phyloP scores from a whole-genome alignment of 2,888 invertebrate genomes.

The Apotomis turbidana region DNA sequence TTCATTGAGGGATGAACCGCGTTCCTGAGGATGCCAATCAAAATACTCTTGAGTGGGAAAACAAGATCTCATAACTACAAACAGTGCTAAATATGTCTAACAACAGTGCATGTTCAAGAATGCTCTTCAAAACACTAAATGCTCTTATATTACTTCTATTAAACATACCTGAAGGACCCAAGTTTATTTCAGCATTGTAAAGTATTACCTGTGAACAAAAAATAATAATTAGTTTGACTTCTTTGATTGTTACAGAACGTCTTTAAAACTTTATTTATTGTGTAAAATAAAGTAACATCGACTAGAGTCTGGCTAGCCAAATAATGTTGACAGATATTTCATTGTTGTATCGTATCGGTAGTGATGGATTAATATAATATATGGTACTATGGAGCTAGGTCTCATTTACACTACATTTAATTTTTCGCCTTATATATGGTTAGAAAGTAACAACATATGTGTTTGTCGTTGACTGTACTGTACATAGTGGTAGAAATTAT shows the following conservation, averaged over 20 bases:
- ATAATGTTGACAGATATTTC: too few species aligned
- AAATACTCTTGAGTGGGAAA: background rate
- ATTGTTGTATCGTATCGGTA: too few species aligned
- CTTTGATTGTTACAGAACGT: too few species aligned
- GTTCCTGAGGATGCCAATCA: background rate
- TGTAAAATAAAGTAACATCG: background rate
- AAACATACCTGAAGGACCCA: background rate
- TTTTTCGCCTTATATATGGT: too few species aligned
- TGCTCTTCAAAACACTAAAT: background rate
- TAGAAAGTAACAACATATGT: too few species aligned
- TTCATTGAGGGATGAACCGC: background rate
- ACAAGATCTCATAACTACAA: background rate
- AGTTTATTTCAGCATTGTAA: background rate
- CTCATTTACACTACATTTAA: too few species aligned
- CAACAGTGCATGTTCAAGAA: background rate
- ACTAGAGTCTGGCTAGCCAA: too few species aligned
- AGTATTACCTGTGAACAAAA: constrained; percentile 20
- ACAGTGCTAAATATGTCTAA: background rate
- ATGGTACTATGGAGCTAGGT: too few species aligned
- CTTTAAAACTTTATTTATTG: background rate
- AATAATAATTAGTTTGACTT: background rate
- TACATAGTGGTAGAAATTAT: too few species aligned
- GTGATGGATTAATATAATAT: too few species aligned
- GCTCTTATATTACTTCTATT: background rate
- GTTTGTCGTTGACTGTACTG: too few species aligned